Conservation (phyloP, 2,113 vertebrate genomes). For the Xiphophorus hellerii region DNA sequence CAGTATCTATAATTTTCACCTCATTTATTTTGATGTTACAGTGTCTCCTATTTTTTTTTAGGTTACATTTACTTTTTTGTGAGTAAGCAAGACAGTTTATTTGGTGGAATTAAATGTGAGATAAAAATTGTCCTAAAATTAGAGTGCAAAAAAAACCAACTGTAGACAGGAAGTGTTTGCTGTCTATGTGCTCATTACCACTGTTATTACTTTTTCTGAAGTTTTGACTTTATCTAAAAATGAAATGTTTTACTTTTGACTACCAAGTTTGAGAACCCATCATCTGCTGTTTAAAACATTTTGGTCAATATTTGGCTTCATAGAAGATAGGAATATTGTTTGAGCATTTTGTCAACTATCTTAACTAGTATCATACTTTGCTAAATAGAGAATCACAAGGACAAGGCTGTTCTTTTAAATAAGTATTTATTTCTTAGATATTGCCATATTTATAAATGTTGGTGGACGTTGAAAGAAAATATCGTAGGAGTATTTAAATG, state of each 20-base stretch:
- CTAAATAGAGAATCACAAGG: conserved; percentile 1
- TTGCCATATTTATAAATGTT: conserved; percentile 28
- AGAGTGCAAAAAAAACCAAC: neutral
- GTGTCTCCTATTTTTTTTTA: neutral
- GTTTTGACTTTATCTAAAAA: neutral
- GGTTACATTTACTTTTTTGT: neutral
- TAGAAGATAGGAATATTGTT: neutral
- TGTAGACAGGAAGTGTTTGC: neutral
- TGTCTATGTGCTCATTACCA: neutral
- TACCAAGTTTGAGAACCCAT: too few relatives aligned
- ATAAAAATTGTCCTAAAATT: neutral
- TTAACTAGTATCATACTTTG: neutral
- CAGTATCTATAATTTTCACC: neutral
- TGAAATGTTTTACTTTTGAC: neutral
- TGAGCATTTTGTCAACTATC: too few relatives aligned
- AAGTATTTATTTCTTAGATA: conserved; percentile 23
- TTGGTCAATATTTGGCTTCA: neutral
- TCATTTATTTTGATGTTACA: neutral
- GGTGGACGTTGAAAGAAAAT: conserved; percentile 15
- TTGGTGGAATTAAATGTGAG: neutral
- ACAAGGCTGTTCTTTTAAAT: neutral
- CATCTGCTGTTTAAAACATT: neutral
- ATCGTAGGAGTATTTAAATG: conserved; percentile 64
- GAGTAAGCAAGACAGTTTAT: neutral
- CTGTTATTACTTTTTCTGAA: too few relatives aligned